phyloP scores from a whole-genome alignment of 2,797 vertebrate genomes.

The Sandelia bainsii region DNA sequence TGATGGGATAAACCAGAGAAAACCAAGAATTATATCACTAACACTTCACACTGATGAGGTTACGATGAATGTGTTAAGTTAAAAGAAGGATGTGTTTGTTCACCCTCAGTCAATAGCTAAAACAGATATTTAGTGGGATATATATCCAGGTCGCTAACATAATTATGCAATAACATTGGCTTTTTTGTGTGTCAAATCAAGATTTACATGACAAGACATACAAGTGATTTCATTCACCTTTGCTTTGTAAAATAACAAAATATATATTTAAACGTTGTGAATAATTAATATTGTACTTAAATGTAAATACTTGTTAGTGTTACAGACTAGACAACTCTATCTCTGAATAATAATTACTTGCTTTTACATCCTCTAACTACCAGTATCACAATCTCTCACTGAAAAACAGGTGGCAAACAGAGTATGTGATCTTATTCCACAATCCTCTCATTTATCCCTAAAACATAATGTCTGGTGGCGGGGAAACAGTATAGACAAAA shows the following conservation, averaged over 20 bases:
- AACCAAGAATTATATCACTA: conserved; percentile 50
- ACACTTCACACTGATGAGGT: conserved; percentile 22
- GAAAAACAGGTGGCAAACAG: conserved; percentile 2
- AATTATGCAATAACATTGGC: background rate
- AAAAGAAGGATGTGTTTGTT: background rate
- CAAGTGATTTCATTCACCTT: background rate
- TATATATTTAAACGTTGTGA: too few relatives aligned
- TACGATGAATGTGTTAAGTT: background rate
- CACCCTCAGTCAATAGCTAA: background rate
- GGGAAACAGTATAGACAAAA: background rate
- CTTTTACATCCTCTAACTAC: conserved; percentile 3
- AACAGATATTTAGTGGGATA: background rate
- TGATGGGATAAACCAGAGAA: conserved; percentile 82
- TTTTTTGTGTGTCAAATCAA: background rate
- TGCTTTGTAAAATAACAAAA: background rate
- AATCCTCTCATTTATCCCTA: conserved; percentile 4
- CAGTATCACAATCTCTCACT: background rate
- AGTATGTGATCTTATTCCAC: background rate
- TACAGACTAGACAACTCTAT: background rate
- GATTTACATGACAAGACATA: background rate
- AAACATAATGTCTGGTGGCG: background rate
- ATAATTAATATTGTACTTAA: background rate
- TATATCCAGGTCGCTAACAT: background rate
- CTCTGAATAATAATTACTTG: background rate
- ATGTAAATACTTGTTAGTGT: background rate